A percentile compares a stretch with the other conserved stretches of the same genome.
These are phyloP conservation scores for Sialis fuliginosa DNA, from an alignment of 2,888 invertebrate species.

Conservation along the genomic window DNA sequence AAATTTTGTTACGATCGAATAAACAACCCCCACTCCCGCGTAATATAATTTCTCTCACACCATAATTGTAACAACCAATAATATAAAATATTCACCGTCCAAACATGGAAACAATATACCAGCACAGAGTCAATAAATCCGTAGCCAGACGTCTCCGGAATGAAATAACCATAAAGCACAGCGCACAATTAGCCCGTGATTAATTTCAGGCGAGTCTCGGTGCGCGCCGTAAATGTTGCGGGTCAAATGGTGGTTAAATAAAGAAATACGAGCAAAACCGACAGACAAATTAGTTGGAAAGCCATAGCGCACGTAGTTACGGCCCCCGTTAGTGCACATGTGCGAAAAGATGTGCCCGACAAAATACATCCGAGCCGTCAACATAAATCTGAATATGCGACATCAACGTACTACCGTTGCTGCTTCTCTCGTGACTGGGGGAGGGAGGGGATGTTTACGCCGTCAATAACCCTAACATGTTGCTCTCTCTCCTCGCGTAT, in stretches of 20 bases:
- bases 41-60: too few species aligned
- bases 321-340: constrained; percentile 12
- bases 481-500: too few species aligned
- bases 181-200: not conserved
- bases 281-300: constrained; percentile 26
- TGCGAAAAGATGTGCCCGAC: constrained; percentile 17
- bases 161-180: not conserved
- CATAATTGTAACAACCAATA: too few species aligned
- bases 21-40: too few species aligned
- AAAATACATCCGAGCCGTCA: constrained; percentile 15
- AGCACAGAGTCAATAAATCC: too few species aligned
- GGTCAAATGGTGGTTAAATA: constrained; percentile 26
- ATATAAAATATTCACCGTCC: too few species aligned
- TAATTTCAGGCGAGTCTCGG: constrained; percentile 10
- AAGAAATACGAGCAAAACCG: constrained; percentile 25
- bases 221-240: constrained; percentile 18
- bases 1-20: too few species aligned
- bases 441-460: too few species aligned
- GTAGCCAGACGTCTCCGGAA: too few species aligned
- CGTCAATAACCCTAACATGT: too few species aligned
- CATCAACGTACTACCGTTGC: constrained; percentile 17
- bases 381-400: constrained; percentile 27
- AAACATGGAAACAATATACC: too few species aligned
- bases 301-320: constrained; percentile 11
- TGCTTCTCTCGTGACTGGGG: not conserved